phyloP scores from a whole-genome alignment of 2,113 vertebrate species.

The Sigmodon hispidus region DNA sequence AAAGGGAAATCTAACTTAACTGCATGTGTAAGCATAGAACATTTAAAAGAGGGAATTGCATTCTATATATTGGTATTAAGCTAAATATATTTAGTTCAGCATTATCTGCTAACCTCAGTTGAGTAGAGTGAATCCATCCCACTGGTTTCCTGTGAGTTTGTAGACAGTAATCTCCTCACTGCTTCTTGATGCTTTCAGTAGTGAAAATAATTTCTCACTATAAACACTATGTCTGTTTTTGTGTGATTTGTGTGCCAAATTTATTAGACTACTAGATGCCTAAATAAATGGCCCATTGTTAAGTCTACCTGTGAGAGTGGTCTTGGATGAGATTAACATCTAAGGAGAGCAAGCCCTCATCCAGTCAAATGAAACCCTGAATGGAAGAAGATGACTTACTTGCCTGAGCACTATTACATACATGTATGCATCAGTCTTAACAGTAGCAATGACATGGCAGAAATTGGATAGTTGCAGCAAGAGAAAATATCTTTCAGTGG shows the following conservation, averaged over 20 bases:
- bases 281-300: not conserved
- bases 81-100: not conserved
- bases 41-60: not conserved
- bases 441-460: not conserved
- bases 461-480: not conserved
- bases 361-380: not conserved
- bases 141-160: not conserved
- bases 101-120: not conserved
- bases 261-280: not conserved
- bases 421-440: not conserved
- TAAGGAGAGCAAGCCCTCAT: not conserved
- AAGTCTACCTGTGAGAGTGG: too few relatives aligned
- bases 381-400: too few relatives aligned
- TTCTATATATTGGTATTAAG: conserved; percentile 4
- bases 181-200: not conserved
- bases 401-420: not conserved
- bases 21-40: not conserved
- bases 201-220: not conserved
- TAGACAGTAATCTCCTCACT: not conserved
- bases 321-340: not conserved
- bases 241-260: not conserved
- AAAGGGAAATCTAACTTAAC: not conserved
- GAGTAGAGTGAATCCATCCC: not conserved
- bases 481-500: not conserved
- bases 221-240: not conserved